phyloP scores from a whole-genome alignment of 2,113 vertebrate species.

The Pipa parva region DNA sequence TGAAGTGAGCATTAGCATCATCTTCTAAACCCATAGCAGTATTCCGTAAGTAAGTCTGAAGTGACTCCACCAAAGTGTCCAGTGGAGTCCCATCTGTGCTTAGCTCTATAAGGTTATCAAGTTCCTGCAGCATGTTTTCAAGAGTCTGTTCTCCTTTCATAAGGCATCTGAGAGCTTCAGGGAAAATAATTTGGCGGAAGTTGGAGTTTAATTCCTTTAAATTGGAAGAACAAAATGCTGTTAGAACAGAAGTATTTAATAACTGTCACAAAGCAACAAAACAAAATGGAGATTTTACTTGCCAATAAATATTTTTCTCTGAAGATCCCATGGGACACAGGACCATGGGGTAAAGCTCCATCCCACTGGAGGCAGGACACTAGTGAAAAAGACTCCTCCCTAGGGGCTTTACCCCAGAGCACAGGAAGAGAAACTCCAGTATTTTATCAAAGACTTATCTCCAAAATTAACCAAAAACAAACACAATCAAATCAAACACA shows the following conservation, averaged over 20 bases:
- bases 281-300: too few species aligned
- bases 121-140: conserved; percentile 85
- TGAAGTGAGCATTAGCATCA: conserved; percentile 80
- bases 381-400: too few species aligned
- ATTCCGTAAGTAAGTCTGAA: conserved; percentile 79
- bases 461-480: too few species aligned
- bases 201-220: conserved; percentile 92
- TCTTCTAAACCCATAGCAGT: conserved; percentile 80
- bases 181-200: conserved; percentile 97
- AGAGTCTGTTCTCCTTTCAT: conserved; percentile 92
- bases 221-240: conserved; percentile 6
- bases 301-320: too few species aligned
- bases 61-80: conserved; percentile 78
- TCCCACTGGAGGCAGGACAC: too few species aligned
- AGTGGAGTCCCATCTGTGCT: conserved; percentile 84
- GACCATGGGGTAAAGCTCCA: too few species aligned
- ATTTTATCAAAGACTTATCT: too few species aligned
- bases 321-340: too few species aligned
- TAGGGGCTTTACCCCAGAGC: too few species aligned
- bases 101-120: conserved; percentile 90
- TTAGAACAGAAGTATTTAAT: not conserved
- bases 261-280: too few species aligned
- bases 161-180: conserved; percentile 90
- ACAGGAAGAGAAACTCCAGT: too few species aligned
- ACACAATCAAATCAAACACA: too few species aligned